A percentile compares a stretch with the other conserved stretches of the same genome.
These are phyloP conservation scores for Tenthredo mesomela DNA, from an alignment of 2,888 invertebrate genomes.

Conservation along the genomic window DNA sequence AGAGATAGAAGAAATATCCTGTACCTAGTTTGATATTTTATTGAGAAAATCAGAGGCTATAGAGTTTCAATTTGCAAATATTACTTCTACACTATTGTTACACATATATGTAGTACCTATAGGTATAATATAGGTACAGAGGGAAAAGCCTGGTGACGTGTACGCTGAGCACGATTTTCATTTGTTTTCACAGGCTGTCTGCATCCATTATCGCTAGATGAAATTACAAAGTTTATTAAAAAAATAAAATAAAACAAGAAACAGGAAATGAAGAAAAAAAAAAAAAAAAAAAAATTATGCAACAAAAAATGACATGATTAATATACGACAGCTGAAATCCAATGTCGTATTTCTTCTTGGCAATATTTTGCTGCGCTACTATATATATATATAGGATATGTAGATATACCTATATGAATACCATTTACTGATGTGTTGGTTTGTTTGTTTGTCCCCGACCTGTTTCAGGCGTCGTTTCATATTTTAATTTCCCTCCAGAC, in stretches of 20 bases:
- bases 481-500: conserved; percentile 38
- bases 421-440: neutral
- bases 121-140: neutral
- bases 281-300: neutral
- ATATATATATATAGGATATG: neutral
- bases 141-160: conserved; percentile 1
- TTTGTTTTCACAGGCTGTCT: conserved; percentile 15
- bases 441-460: neutral
- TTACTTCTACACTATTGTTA: neutral
- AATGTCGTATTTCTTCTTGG: conserved; percentile 3
- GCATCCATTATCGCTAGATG: conserved; percentile 34
- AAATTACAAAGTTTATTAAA: conserved; percentile 44
- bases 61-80: conserved; percentile 34
- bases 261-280: neutral
- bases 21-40: neutral
- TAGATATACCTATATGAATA: neutral
- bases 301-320: conserved; percentile 14
- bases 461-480: conserved; percentile 20
- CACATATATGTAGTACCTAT: too few relatives aligned
- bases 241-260: neutral
- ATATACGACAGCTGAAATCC: conserved; percentile 38
- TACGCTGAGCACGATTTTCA: conserved; percentile 44
- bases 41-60: neutral
- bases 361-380: neutral
- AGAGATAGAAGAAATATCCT: neutral